These are phyloP conservation scores for Craseonycteris thonglongyai DNA, from an alignment of 2,113 vertebrate species.

Conservation along the genomic window DNA sequence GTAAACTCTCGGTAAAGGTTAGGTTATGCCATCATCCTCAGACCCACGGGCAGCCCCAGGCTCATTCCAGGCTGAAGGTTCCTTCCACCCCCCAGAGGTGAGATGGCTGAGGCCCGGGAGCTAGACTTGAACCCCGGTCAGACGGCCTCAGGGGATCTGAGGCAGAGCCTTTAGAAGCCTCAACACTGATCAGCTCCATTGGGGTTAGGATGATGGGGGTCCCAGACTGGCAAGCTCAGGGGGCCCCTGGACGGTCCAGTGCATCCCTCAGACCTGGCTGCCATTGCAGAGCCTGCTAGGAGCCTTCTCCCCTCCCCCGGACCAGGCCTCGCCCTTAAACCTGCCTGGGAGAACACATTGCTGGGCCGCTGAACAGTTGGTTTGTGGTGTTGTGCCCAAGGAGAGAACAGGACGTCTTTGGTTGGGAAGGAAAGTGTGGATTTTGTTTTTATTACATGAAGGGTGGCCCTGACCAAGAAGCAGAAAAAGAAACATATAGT, in stretches of 20 bases:
- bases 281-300: background rate
- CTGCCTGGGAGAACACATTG: background rate
- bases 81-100: background rate
- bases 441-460: background rate
- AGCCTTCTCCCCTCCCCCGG: background rate
- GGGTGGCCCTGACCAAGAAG: background rate
- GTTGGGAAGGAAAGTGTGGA: background rate
- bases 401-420: background rate
- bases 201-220: background rate
- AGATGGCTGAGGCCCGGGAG: background rate
- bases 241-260: rapidly evolving
- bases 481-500: background rate
- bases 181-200: background rate
- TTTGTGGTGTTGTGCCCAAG: background rate
- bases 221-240: background rate
- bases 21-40: background rate
- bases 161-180: background rate
- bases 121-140: background rate
- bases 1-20: background rate
- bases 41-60: background rate
- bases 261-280: background rate
- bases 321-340: rapidly evolving
- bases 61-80: background rate
- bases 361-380: background rate
- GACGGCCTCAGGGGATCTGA: background rate